These are phyloP conservation scores for Lottia gigantea DNA, from an alignment of 2,888 invertebrate genomes.

Conservation along the genomic window DNA sequence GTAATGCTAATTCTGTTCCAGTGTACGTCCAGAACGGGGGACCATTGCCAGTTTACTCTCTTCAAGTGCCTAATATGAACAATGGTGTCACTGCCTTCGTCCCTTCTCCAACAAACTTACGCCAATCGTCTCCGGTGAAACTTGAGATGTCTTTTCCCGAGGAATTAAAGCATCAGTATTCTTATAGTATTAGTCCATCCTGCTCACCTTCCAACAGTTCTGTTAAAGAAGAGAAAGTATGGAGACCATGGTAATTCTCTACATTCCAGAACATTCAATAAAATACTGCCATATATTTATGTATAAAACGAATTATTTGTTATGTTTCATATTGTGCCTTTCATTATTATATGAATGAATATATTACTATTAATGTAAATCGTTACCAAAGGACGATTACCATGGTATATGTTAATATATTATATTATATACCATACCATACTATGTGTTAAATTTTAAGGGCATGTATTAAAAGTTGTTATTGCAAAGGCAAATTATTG, in stretches of 20 bases:
- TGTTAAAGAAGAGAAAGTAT: conserved; percentile 44
- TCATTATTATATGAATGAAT: no score
- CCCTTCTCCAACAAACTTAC: conserved; percentile 19
- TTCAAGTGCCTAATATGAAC: conserved; percentile 20
- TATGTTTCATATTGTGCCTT: no score
- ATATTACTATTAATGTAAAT: no score
- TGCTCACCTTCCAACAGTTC: conserved; percentile 25
- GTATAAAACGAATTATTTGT: not conserved
- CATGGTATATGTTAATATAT: no score
- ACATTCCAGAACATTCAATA: not conserved
- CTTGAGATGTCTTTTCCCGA: conserved; percentile 18
- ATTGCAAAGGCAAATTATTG: no score
- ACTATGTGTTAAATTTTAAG: no score
- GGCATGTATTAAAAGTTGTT: no score
- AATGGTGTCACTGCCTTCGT: conserved; percentile 15
- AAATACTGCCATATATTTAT: conserved; percentile 3
- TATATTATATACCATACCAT: no score
- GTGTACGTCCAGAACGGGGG: conserved; percentile 16
- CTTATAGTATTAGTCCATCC: conserved; percentile 17
- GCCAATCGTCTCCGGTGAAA: not conserved
- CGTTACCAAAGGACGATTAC: no score
- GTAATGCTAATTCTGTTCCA: conserved; percentile 18
- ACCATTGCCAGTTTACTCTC: conserved; percentile 24
- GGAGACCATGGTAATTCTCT: conserved; percentile 46
- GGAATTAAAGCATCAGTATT: not conserved